Conservation (phyloP, 2,113 vertebrate genomes). For the Marcusenius ussheri region DNA sequence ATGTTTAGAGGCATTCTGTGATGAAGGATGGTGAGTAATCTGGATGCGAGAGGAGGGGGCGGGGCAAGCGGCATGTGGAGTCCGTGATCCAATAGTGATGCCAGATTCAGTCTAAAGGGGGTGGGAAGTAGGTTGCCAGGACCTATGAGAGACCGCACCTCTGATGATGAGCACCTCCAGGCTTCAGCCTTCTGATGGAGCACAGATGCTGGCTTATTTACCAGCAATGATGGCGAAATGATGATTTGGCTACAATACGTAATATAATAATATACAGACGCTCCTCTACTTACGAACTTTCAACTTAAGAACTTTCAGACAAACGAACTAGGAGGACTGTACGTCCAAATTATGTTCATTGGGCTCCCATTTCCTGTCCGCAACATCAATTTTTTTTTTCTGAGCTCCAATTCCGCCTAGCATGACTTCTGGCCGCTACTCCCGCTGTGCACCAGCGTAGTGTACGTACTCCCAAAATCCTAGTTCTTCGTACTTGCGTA, state of each 20-base stretch:
- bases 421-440: too few species aligned
- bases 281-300: too few species aligned
- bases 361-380: too few species aligned
- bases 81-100: background rate
- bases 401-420: too few species aligned
- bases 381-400: too few species aligned
- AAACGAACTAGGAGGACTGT: too few species aligned
- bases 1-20: background rate
- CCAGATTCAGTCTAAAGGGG: background rate
- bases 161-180: background rate
- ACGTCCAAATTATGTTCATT: too few species aligned
- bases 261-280: background rate
- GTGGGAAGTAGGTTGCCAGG: background rate
- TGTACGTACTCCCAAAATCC: too few species aligned
- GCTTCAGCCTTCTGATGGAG: background rate
- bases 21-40: background rate
- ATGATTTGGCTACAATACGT: background rate
- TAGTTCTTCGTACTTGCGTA: too few species aligned
- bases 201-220: background rate
- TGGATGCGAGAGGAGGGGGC: background rate
- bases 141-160: background rate
- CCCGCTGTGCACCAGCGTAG: too few species aligned
- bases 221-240: background rate
- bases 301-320: too few species aligned
- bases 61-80: background rate